Conservation (phyloP, 2,888 invertebrate species). For the Gonocerus acuteangulatus region DNA sequence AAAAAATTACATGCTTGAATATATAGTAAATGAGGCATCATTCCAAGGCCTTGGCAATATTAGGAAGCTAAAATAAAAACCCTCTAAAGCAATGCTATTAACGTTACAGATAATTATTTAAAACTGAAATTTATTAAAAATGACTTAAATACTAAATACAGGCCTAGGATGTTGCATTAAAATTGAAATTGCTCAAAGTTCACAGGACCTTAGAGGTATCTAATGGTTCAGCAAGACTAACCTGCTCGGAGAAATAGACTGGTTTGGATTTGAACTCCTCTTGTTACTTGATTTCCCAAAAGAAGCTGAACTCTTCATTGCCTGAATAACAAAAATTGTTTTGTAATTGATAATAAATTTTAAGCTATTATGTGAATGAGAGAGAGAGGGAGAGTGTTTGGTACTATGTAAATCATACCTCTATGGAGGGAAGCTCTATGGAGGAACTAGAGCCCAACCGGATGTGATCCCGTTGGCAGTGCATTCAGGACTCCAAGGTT, state of each 20-base stretch:
- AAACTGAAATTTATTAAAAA: conserved; percentile 7
- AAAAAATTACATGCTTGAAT: conserved; percentile 2
- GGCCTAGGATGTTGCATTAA: conserved; percentile 17
- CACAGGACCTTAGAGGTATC: neutral
- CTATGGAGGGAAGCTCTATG: no score
- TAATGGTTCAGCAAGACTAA: conserved; percentile 25
- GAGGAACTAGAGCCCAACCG: no score
- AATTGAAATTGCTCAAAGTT: conserved; percentile 12
- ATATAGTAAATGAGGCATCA: conserved; percentile 20
- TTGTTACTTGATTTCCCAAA: conserved; percentile 34
- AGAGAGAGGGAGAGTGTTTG: no score
- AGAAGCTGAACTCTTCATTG: conserved; percentile 26
- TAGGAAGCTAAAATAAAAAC: conserved; percentile 20
- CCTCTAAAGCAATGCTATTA: conserved; percentile 19
- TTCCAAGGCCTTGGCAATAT: conserved; percentile 20
- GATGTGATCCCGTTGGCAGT: no score
- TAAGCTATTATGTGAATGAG: no score
- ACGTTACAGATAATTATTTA: conserved; percentile 14
- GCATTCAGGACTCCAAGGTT: no score
- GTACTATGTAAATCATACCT: no score
- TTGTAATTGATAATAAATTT: neutral
- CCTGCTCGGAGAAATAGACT: conserved; percentile 38
- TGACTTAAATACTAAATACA: conserved; percentile 15
- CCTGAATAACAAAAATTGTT: conserved; percentile 22
- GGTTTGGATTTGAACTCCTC: conserved; percentile 35